phyloP scores from a whole-genome alignment of 2,888 invertebrate species.

The Hartigia nigra region DNA sequence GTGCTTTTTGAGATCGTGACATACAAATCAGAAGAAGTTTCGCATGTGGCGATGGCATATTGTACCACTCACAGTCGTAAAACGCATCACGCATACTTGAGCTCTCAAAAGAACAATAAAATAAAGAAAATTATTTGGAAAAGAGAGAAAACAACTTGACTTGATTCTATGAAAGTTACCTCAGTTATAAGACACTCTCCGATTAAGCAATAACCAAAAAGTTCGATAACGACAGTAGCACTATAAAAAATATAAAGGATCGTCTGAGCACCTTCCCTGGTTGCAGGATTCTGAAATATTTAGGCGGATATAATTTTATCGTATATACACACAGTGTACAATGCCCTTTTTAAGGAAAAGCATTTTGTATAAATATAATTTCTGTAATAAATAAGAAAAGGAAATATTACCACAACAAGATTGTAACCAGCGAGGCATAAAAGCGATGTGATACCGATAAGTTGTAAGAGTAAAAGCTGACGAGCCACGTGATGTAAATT shows the following conservation, averaged over 20 bases:
- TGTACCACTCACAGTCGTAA: conserved; percentile 66
- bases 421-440: conserved; percentile 25
- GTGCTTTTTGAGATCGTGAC: conserved; percentile 67
- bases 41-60: conserved; percentile 57
- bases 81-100: conserved; percentile 65
- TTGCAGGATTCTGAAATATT: conserved; percentile 1
- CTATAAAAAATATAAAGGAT: conserved; percentile 18
- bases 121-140: neutral
- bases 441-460: conserved; percentile 17
- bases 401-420: conserved; percentile 14
- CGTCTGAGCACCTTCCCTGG: conserved; percentile 4
- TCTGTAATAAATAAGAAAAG: too few species aligned
- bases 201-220: conserved; percentile 36
- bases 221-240: conserved; percentile 27
- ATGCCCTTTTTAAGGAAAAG: too few species aligned
- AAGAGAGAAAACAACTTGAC: too few species aligned
- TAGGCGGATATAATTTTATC: too few species aligned
- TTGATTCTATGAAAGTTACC: conserved; percentile 14
- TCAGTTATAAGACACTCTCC: conserved; percentile 37
- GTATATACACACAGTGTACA: too few species aligned
- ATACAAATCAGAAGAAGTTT: conserved; percentile 65
- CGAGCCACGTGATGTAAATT: neutral
- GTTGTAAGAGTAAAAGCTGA: conserved; percentile 23
- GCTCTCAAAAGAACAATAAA: conserved; percentile 57
- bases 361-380: too few species aligned